A percentile compares a stretch with the other conserved stretches of the same genome.
These are phyloP conservation scores for Andrena hattorfiana DNA, from an alignment of 2,888 invertebrate genomes.

Conservation along the genomic window DNA sequence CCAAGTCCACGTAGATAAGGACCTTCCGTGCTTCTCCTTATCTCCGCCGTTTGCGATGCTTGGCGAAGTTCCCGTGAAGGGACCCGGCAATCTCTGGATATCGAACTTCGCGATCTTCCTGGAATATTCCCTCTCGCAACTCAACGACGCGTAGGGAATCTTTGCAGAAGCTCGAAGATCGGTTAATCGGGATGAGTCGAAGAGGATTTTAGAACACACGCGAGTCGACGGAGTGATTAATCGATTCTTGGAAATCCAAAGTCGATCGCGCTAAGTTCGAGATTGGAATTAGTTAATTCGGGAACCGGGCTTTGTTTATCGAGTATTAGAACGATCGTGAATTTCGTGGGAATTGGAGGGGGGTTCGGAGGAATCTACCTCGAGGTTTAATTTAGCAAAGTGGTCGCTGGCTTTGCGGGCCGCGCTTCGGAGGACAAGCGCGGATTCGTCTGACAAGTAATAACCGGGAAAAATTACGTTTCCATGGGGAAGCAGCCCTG, in stretches of 20 bases:
- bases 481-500: slow-evolving; percentile 11
- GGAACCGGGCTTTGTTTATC: too few species aligned
- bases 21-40: slow-evolving; percentile 52
- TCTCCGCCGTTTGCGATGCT: slow-evolving; percentile 29
- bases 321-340: too few species aligned
- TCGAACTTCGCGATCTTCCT: neutral
- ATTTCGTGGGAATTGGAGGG: too few species aligned
- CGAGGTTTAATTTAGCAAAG: neutral
- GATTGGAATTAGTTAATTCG: too few species aligned
- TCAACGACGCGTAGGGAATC: too few species aligned
- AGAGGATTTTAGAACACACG: too few species aligned
- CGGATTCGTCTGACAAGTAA: neutral
- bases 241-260: neutral
- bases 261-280: too few species aligned
- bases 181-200: too few species aligned
- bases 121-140: neutral
- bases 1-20: slow-evolving; percentile 72
- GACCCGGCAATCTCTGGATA: slow-evolving; percentile 14
- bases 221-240: too few species aligned
- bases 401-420: neutral
- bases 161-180: too few species aligned
- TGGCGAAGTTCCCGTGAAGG: slow-evolving; percentile 20
- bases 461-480: slow-evolving; percentile 29
- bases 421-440: neutral
- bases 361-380: neutral